Base-by-base conservation (phyloP, 2,113 vertebrate species). In the Budorcas taxicolor region DNA sequence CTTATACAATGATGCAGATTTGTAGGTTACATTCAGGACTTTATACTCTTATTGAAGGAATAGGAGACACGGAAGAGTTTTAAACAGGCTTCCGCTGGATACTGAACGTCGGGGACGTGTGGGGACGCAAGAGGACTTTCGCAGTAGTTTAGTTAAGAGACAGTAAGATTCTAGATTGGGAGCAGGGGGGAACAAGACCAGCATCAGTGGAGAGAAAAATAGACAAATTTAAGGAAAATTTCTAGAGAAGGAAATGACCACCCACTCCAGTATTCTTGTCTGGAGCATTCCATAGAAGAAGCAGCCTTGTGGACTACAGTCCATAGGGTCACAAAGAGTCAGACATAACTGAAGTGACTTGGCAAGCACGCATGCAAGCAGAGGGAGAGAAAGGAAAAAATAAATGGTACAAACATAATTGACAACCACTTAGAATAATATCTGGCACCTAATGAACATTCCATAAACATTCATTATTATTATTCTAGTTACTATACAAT, bases 141-240 rank as follows among this genome's bases (percentile, higher is more conserved):
- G 1, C 9, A 33, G 31, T 53, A 67, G 33, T 84, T 92, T 31
- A 71, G 31, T 67, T 60, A 60, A 90, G 45, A 81, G n/a, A 86
- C 5, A 60, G 16, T 21, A 47, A 87, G 31, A 81, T n/a, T 7
- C 21, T 91, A 10, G 11, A 9, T 7, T 50, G 17, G 19, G n/a
- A 36, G 19, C 1, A 0, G 11, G 6, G 4, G 16, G 31, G 15
- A 5, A 71, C 36, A 19, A 8, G n/a, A 9, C 43, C 71, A 27
- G 31, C 47, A 5, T 29, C 52, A 85, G 29, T 23, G 21, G 33
- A 88, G 40, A 93, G 17, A 92, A 90, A 83, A 85, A 67, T 43
- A 31, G 36, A 60, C 7, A 8, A 6, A 67, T 55, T 96, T 95
- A 83, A 74, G n/a, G 40, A 90, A 97, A 86, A 76, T n/a, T 84